Conservation (phyloP, 2,113 vertebrate genomes). For the Balaeniceps rex region DNA sequence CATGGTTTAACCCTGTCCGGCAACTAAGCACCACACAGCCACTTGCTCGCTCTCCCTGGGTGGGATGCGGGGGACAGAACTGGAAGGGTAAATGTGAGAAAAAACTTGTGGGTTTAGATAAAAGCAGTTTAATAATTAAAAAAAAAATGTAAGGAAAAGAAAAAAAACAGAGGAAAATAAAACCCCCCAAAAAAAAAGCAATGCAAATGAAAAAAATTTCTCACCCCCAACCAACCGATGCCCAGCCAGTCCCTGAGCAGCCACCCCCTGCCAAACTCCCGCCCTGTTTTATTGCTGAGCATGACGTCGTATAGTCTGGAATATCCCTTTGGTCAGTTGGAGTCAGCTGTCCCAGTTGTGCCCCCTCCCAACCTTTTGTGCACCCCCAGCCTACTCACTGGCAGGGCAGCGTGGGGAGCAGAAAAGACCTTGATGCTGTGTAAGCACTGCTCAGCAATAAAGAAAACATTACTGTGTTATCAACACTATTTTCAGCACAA, state of each 20-base stretch:
- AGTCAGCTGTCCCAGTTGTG: too few species aligned
- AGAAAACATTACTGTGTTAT: rapidly evolving
- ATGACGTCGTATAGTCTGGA: background rate
- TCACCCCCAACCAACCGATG: background rate
- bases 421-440: background rate
- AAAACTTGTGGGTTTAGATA: background rate
- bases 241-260: background rate
- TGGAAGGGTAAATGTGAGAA: background rate
- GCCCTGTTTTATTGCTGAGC: background rate
- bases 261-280: rapidly evolving
- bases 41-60: rapidly evolving
- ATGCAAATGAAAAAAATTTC: background rate
- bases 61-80: background rate
- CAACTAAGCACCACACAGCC: background rate
- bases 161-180: background rate
- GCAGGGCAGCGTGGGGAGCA: rapidly evolving
- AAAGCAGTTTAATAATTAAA: background rate
- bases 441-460: background rate
- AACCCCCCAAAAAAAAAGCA: background rate
- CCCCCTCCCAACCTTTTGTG: background rate
- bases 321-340: rapidly evolving
- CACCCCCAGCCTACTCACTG: background rate
- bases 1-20: rapidly evolving
- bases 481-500: background rate
- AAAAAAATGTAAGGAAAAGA: background rate